Conservation (phyloP, 2,113 vertebrate genomes). For the Physeter macrocephalus region DNA sequence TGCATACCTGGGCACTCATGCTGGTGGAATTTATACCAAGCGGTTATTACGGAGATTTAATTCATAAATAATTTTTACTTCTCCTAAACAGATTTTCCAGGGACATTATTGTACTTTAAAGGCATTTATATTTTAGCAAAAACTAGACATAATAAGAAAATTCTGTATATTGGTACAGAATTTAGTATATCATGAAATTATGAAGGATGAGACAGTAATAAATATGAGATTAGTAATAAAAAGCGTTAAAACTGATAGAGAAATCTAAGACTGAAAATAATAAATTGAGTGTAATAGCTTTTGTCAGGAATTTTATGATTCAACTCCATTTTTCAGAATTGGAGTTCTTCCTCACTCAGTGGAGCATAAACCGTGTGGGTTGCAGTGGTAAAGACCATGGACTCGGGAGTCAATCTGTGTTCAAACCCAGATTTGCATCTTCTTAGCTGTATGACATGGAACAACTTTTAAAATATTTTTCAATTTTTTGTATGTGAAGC, state of each 20-base stretch:
- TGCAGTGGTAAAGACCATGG: not conserved
- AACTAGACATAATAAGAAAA: not conserved
- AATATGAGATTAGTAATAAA: slow-evolving; percentile 58
- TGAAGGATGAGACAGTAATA: slow-evolving; percentile 36
- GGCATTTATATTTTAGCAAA: slow-evolving; percentile 60
- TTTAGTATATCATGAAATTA: slow-evolving; percentile 57
- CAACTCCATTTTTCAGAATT: not conserved
- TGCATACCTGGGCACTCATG: not conserved
- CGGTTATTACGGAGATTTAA: not conserved
- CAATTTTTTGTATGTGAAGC: not conserved
- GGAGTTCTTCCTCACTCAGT: not conserved
- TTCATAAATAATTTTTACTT: slow-evolving; percentile 55
- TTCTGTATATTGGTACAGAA: slow-evolving; percentile 8
- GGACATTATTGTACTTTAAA: slow-evolving; percentile 49
- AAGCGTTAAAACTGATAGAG: slow-evolving; percentile 46
- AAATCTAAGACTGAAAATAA: not conserved
- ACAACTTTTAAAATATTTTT: not conserved
- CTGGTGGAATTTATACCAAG: not conserved
- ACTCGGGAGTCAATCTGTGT: not conserved
- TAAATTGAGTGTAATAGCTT: slow-evolving; percentile 1
- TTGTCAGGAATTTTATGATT: not conserved
- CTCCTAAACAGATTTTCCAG: slow-evolving; percentile 48
- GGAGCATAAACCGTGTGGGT: not conserved
- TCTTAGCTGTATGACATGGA: not conserved
- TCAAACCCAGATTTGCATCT: not conserved